Conservation (phyloP, 64 coral and sea anemone species). For the Actinia tenebrosa region DNA sequence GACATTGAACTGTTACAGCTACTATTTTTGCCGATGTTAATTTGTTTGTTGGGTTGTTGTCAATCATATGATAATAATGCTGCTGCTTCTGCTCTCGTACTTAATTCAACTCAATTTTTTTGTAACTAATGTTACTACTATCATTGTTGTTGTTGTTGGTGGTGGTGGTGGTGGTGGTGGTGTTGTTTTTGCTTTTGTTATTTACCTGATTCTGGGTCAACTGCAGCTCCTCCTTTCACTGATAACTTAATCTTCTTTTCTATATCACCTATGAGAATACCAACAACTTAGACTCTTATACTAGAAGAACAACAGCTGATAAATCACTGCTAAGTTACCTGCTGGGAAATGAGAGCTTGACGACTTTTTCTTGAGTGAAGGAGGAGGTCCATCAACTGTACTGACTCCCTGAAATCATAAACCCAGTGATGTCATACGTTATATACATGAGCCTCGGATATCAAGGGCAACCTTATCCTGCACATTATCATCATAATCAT, state of each 20-base stretch:
- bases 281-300: background rate
- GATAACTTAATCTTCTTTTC: conserved; percentile 88
- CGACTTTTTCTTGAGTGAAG: conserved; percentile 23
- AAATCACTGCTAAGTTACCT: background rate
- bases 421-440: too few species aligned
- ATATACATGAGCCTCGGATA: background rate
- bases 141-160: background rate
- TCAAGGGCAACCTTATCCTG: too few species aligned
- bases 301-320: too few species aligned
- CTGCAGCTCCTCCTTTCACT: conserved; percentile 93
- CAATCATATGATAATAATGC: too few species aligned
- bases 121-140: background rate
- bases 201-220: conserved; percentile 94
- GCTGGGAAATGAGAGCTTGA: conserved; percentile 11
- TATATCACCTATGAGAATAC: conserved; percentile 14
- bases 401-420: conserved; percentile 37
- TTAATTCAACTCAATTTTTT: too few species aligned
- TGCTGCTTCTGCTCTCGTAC: too few species aligned
- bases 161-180: background rate
- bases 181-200: background rate
- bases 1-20: too few species aligned
- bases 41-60: too few species aligned
- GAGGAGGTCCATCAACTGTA: conserved; percentile 46
- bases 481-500: too few species aligned
- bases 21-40: too few species aligned